These are phyloP conservation scores for Antechinus stuartii DNA, from an alignment of 2,113 vertebrate species.

Conservation along the genomic window DNA sequence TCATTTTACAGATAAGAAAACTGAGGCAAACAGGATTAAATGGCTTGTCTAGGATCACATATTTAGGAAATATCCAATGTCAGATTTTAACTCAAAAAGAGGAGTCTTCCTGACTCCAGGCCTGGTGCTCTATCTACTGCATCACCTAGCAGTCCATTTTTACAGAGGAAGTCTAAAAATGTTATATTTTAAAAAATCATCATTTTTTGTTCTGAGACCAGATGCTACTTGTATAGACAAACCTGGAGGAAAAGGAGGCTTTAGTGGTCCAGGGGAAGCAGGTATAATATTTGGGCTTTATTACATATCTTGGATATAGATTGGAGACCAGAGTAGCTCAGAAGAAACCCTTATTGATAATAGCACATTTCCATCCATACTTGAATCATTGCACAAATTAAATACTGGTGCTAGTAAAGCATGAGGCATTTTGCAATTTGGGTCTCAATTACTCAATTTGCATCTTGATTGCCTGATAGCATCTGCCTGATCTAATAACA, in stretches of 20 bases:
- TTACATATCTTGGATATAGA: not conserved
- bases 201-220: not conserved
- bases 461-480: constrained; percentile 10
- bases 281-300: not conserved
- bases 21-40: not conserved
- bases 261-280: not conserved
- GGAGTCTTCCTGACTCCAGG: not conserved
- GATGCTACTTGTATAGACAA: not conserved
- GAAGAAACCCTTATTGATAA: not conserved
- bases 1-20: too few relatives aligned
- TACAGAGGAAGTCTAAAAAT: not conserved
- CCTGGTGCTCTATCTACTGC: not conserved
- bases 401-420: constrained; percentile 4
- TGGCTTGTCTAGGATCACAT: not conserved
- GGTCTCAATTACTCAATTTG: constrained; percentile 10
- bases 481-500: constrained; percentile 14
- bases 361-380: not conserved
- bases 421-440: not conserved
- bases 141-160: not conserved
- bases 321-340: not conserved
- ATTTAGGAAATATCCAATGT: not conserved
- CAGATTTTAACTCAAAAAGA: not conserved
- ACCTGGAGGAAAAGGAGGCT: not conserved
- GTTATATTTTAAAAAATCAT: not conserved
- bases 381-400: not conserved